Evolutionary conservation across 2,113 vertebrate species (phyloP), one percentile per base, ranked within the genome.

Genomic region (Zosterops borbonicus): DNA sequence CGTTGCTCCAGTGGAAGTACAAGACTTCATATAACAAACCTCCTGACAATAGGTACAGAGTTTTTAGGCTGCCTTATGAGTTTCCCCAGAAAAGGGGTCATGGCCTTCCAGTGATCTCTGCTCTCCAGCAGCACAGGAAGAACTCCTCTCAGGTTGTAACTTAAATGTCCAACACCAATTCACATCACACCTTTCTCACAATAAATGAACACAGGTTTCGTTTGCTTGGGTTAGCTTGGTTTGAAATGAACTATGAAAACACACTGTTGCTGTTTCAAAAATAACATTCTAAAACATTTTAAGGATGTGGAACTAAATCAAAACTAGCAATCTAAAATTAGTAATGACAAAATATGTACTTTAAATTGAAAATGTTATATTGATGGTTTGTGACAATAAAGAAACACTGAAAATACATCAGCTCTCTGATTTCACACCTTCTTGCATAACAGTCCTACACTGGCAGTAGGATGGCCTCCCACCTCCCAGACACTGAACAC

Each of bases 381-480:
- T 0, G 0, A 56, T 56, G 56, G 83, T 88, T 86, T 80, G 31
- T 81, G 64, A 88, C 83, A 90, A 94, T 47, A 92, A 92, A 87
- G 58, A 89, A 77, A 27, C 56, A 83, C 67, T 78, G 74, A 64
- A 86, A 79, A 84, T 42, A 73, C 12, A 83, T 70, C 79, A 94
- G 88, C 52, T 93, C 65, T 58, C 68, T 83, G 64, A 70, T 68
- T 96, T 96, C 92, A 90, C 94, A 90, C 90, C 68, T 94, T 78
- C 93, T 95, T 94, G 84, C 65, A 47, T 87, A 92, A 95, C 77
- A 96, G 79, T 85, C 93, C 95, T 68, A 84, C 89, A 82, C 94
- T 85, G 55, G 65, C 87, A 64, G 93, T 37, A 83, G 91, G 87
- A 91, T 5, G 5, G 74, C 89, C 44, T 84, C 94, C 92, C 67